Base-by-base conservation (phyloP, 2,113 vertebrate genomes). In the Dendrocopos noguchii region DNA sequence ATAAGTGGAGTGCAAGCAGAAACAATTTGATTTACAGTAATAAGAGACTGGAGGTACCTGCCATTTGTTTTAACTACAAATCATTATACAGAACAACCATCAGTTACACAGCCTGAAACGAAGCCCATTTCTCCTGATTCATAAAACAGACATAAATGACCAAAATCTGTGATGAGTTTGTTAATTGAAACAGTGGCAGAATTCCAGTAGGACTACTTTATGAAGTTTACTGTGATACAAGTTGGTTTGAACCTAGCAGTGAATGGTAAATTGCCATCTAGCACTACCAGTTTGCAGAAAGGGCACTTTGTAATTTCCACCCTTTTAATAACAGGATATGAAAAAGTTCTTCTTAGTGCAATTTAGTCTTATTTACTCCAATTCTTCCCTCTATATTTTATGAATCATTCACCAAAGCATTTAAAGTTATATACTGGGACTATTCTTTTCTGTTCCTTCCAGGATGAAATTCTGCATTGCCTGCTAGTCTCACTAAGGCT, bases 101-200 rank as follows among this genome's bases (percentile, higher is more conserved):
- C 91, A 84, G 72, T 83, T 86, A 65, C 6, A 27, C 63, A 97
- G 76, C 64, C 33, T 95, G 42, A 94, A 82, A 87, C 27, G 36
- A 87, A 92, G 36, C 25, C 17, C 19, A 17, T 91, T 87, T 92
- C 87, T 92, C 33, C 77, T 80, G 52, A 75, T 86, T 53, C 27
- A 33, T 57, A 95, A 74, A 91, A 14, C 63, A 91, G 73, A 47
- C 71, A 87, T 33, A 91, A 93, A 93, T 63, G 42, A 90, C 81
- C 74, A 85, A 95, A 94, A 93, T 73, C n/a, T 44, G 36, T 76
- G 52, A 87, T 55, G 70, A 79, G 33, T 84, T 95, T 93, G 56
- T 33, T 80, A 94, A 95, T 95, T 95, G 94, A 87, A 94, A 77
- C 28, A 88, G n/a, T 76, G 61, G 71, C 60, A 80, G 59, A 89